phyloP scores from a whole-genome alignment of 2,797 vertebrate genomes.

The Propithecus perrieri region DNA sequence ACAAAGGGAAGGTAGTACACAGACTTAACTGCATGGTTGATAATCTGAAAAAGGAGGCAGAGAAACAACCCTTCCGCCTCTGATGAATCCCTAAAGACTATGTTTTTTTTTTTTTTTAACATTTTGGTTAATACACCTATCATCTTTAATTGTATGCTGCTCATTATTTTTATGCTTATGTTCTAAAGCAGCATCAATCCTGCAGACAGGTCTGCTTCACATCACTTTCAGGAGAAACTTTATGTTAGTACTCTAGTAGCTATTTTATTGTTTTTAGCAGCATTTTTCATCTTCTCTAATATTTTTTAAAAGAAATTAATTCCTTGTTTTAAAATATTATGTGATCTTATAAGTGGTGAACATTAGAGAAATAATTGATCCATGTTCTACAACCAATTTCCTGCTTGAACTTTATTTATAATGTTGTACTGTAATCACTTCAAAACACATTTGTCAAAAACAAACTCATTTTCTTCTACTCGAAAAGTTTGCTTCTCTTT shows the following conservation, averaged over 20 bases:
- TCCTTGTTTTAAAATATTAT: neutral
- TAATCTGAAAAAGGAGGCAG: neutral
- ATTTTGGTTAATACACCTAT: neutral
- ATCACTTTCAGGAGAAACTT: neutral
- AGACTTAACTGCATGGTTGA: slow-evolving; percentile 20
- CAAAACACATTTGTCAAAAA: neutral
- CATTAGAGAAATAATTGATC: neutral
- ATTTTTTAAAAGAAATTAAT: neutral
- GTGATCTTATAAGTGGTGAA: neutral
- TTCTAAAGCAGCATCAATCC: neutral
- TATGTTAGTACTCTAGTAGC: neutral
- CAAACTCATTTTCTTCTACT: neutral
- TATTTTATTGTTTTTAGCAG: neutral
- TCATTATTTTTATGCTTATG: neutral
- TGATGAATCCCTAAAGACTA: neutral
- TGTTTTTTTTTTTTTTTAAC: neutral
- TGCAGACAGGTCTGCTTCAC: neutral
- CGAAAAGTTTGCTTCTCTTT: neutral
- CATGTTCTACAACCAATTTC: neutral
- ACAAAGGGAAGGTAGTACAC: neutral
- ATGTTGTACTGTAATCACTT: neutral
- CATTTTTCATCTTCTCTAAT: neutral
- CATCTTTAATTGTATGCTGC: neutral
- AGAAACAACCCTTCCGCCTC: neutral
- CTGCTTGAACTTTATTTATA: neutral